Base-by-base conservation (phyloP, 30 jellyfish, hydroid and myxozoan genomes). In the Haliclystus octoradiatus region DNA sequence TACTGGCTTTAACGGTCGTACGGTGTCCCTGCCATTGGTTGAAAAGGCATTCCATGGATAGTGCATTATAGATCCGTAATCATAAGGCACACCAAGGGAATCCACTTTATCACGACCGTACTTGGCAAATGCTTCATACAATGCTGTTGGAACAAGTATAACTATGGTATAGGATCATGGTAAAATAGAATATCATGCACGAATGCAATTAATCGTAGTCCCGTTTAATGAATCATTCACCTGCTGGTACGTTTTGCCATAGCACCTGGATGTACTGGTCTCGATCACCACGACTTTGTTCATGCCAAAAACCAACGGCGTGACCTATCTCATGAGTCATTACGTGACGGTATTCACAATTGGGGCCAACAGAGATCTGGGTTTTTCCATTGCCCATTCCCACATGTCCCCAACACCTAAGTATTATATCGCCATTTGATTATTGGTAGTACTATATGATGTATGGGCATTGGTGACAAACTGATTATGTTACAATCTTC, bases 321-420 rank as follows among this genome's bases (percentile, higher is more conserved):
- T 86, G 96, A 61, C 96, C 96, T 34, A 86, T 79, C 62, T 86
- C 96, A 50, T 86, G 96, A 25, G 96, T 40, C 93, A 78, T 79
- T 13, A 86, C 94, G 62, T 86, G 92, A 28, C 73, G 94, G 49
- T 66, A 79, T 27, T 86, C 96, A 46, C 96, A 86, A 25, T 82
- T 87, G 70, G 65, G 50, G 2, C 96, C 96, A 14, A 86, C 92
- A 0, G 96, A 86, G 31, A 86, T 86, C 33, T 52, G 46, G 71
- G 85, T 78, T 24, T 73, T 81, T 5, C 95, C 92, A 7, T 79
- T 72, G 52, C 71, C 62, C 88, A 74, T 82, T 3, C 96, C 96
- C 31, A 86, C 94, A 29, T 79, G 69, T n/a, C 96, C 96, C 94
- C 96, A 79, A 70, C 96, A 86, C 47, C 96, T 86, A 50, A 9